Evolutionary conservation across 2,797 vertebrate species (phyloP).

Genomic region (Darevskia mixta): DNA sequence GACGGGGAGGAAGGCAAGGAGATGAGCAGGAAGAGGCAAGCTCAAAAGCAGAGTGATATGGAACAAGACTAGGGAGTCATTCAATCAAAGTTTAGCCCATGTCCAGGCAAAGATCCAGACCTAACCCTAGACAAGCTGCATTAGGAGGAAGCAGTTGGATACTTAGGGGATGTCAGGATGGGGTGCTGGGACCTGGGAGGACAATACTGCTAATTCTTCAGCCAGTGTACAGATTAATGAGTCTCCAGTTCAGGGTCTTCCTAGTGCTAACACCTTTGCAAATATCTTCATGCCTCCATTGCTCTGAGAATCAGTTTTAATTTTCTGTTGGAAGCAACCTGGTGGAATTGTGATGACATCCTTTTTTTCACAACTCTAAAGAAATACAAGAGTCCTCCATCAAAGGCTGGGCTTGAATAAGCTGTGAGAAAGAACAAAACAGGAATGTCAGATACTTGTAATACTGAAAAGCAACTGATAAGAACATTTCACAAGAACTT

Average conservation of each 20-base stretch:
- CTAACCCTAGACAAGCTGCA: not conserved
- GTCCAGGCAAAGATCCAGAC: not conserved
- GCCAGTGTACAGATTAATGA: not conserved
- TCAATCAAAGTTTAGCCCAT: not conserved
- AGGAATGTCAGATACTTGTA: slow-evolving; percentile 56
- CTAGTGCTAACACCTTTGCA: not conserved
- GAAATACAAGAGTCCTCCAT: not conserved
- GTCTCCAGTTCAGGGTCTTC: not conserved
- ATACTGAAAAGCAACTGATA: slow-evolving; percentile 56
- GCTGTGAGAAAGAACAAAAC: slow-evolving; percentile 16
- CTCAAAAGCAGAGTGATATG: not conserved
- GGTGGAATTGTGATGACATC: not conserved
- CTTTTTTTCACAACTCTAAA: not conserved
- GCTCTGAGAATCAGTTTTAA: not conserved
- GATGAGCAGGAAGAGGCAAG: not conserved
- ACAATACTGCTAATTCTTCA: not conserved
- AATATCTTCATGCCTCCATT: not conserved
- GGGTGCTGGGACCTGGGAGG: not conserved
- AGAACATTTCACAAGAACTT: slow-evolving; percentile 66
- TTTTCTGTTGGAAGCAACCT: not conserved
- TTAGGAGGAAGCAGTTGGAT: not conserved
- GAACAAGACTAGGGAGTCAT: not conserved
- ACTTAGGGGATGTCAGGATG: not conserved
- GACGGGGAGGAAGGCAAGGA: not conserved
- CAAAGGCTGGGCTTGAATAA: not conserved